These are phyloP conservation scores for Myocastor coypus DNA, from an alignment of 2,113 vertebrate genomes.

Conservation along the genomic window DNA sequence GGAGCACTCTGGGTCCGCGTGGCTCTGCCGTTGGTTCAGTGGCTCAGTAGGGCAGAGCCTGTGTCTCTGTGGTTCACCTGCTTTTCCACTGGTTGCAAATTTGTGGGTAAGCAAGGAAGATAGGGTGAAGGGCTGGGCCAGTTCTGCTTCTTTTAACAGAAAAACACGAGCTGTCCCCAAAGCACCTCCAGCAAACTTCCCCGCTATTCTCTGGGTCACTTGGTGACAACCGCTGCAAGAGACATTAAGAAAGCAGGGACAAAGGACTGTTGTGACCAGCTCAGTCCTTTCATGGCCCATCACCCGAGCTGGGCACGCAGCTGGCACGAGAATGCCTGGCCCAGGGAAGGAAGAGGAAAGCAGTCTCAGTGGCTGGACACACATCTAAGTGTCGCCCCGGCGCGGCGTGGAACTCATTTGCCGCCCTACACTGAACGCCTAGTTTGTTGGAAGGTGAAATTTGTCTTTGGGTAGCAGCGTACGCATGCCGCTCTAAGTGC, in stretches of 20 bases:
- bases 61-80: not conserved
- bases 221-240: not conserved
- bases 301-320: not conserved
- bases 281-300: not conserved
- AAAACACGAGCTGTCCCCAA: constrained; percentile 11
- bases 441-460: constrained; percentile 24
- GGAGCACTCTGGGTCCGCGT: not conserved
- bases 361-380: not conserved
- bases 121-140: not conserved
- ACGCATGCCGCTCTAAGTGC: not conserved
- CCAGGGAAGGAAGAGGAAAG: not conserved
- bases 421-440: not conserved
- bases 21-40: not conserved
- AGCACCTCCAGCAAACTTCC: not conserved
- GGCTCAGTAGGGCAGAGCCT: not conserved
- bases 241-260: not conserved
- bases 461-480: not conserved
- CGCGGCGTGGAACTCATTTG: not conserved
- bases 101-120: not conserved
- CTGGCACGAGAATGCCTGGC: not conserved
- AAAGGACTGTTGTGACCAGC: not conserved
- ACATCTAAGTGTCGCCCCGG: not conserved
- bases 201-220: not conserved
- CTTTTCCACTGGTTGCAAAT: not conserved
- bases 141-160: constrained; percentile 22